Percentiles rank a stretch among this genome's conserved stretches.
These are phyloP conservation scores for Vesta saturnalis DNA, from an alignment of 2,888 invertebrate genomes.

Conservation along the genomic window DNA sequence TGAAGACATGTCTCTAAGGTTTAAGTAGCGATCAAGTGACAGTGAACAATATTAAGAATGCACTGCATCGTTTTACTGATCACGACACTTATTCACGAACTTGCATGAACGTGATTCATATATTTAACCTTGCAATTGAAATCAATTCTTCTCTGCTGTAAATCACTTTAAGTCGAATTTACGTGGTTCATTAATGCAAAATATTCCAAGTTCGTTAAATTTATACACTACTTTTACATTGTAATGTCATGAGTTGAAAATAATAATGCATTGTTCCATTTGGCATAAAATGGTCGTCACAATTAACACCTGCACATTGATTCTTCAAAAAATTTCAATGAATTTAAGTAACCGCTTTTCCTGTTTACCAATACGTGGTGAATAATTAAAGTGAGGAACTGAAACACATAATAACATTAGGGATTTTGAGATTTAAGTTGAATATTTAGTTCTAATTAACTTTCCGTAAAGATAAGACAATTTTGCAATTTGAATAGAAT, in stretches of 20 bases:
- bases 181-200: slow-evolving; percentile 19
- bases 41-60: slow-evolving; percentile 56
- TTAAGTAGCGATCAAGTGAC: slow-evolving; percentile 56
- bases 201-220: neutral
- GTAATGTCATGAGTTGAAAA: too few relatives aligned
- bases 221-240: neutral
- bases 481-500: slow-evolving; percentile 4
- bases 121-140: slow-evolving; percentile 47
- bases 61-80: slow-evolving; percentile 22
- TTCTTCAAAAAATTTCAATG: neutral
- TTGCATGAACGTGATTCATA: slow-evolving; percentile 56
- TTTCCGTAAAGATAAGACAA: slow-evolving; percentile 3
- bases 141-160: slow-evolving; percentile 35
- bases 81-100: slow-evolving; percentile 55
- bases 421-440: slow-evolving; percentile 12
- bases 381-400: slow-evolving; percentile 7
- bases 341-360: slow-evolving; percentile 1
- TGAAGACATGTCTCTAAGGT: too few relatives aligned
- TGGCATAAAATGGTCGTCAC: too few relatives aligned
- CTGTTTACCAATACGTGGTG: slow-evolving; percentile 8
- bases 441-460: slow-evolving; percentile 15
- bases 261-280: neutral
- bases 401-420: slow-evolving; percentile 4
- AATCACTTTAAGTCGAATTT: slow-evolving; percentile 20
- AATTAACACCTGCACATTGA: neutral